Evolutionary conservation across 2,888 invertebrate species (phyloP), one percentile per base, ranked within the genome.

Genomic region (Drosophila longiperda): DNA sequence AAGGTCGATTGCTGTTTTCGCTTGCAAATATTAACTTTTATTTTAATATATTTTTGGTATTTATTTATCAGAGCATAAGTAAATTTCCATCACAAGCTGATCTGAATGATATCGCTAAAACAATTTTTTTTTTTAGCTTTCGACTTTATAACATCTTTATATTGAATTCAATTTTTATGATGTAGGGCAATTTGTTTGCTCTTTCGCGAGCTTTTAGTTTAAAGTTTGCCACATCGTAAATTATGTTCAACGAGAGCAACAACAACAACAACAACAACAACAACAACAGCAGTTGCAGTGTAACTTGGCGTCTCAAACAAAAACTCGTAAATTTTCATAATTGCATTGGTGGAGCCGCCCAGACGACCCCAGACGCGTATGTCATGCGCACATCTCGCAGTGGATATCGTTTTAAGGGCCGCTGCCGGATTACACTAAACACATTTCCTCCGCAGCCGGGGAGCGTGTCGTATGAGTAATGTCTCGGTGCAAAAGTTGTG

Each of bases 251-350:
- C 67, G 53, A 68, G 54, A 55, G 33, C 40, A 69, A 23, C 23
- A 40, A 11, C 36, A 48, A 40, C 29, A 29, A 29, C 29, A 29
- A 29, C 29, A 29, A 23, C 33, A 59, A 17, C 20, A 57, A 11
- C 36, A 36, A 34, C 17, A 32, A n/a, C 61, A 58, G 29, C 20
- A 40, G 70, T 54, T 75, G 61, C 70, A 70, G 33, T 52, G 58
- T 66, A 85, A 78, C 78, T 82, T 85, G 76, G 61, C 72, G 73
- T 68, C 78, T 83, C 70, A 84, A 82, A 88, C 80, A 85, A 80
- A 83, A 89, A 74, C 84, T 89, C 87, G 87, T 89, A 87, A 87
- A 89, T 89, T 89, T 84, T 84, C 89, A 89, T 89, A 85, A 87
- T 85, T 85, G 85, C 87, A 87, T 89, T 87, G 64, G 75, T 40